phyloP scores from a whole-genome alignment of 2,113 vertebrate genomes.

The Axis porcinus region DNA sequence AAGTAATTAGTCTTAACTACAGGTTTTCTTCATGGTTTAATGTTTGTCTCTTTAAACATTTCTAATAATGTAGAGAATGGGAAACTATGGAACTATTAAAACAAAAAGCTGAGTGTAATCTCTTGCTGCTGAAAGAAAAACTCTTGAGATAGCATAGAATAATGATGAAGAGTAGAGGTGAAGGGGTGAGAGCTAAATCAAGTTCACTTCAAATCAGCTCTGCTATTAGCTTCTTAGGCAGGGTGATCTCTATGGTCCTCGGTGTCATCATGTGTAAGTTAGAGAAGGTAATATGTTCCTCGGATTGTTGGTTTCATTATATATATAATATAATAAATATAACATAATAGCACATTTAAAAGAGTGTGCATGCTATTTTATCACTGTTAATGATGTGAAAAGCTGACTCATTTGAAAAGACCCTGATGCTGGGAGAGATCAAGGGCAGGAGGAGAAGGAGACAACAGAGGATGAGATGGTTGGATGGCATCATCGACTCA shows the following conservation, averaged over 20 bases:
- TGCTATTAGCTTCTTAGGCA: not conserved
- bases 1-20: not conserved
- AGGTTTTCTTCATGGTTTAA: not conserved
- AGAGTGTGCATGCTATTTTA: not conserved
- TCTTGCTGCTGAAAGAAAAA: not conserved
- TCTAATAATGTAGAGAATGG: not conserved
- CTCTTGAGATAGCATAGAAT: not conserved
- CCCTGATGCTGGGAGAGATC: not conserved
- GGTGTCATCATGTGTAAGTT: not conserved
- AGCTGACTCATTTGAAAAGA: not conserved
- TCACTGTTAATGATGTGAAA: not conserved
- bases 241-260: not conserved
- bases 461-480: not conserved
- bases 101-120: not conserved
- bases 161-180: rapidly evolving
- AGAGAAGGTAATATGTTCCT: not conserved
- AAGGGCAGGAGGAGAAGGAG: not conserved
- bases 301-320: not conserved
- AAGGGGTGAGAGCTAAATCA: not conserved
- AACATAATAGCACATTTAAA: not conserved
- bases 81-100: not conserved
- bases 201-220: not conserved
- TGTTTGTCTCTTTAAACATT: not conserved
- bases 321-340: not conserved
- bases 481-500: not conserved